A percentile compares a stretch with the other conserved stretches of the same genome.
Conservation (phyloP, 2,113 vertebrate species). For the Anarhynchus alexandrinus region DNA sequence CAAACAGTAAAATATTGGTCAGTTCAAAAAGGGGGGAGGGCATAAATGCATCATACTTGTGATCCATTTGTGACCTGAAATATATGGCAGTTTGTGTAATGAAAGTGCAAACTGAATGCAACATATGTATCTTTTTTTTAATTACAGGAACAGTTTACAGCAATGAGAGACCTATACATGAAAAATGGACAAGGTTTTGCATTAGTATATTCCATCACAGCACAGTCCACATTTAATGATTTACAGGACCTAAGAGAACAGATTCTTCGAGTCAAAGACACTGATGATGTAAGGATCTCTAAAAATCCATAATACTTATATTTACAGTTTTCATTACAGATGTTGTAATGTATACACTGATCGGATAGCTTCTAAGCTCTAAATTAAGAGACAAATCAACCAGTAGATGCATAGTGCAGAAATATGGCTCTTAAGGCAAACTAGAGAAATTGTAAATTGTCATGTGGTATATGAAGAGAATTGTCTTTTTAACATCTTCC, state of each 20-base stretch:
- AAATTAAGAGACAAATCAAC: background rate
- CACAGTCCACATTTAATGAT: constrained; percentile 86
- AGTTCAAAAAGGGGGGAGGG: background rate
- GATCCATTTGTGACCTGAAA: background rate
- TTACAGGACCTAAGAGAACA: constrained; percentile 86
- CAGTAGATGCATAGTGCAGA: background rate
- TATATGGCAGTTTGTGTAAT: background rate
- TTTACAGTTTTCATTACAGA: background rate
- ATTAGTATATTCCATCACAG: constrained; percentile 87
- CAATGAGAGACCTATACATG: constrained; percentile 87
- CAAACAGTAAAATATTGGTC: background rate
- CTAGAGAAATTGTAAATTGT: background rate
- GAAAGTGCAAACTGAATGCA: background rate
- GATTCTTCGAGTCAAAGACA: constrained; percentile 87
- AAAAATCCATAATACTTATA: background rate
- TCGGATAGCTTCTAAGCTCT: background rate
- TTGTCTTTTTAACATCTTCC: background rate
- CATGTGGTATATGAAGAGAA: background rate
- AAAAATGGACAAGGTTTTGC: constrained; percentile 87
- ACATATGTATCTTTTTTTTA: background rate
- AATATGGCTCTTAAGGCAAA: background rate
- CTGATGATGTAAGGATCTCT: constrained; percentile 80
- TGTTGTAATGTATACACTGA: background rate
- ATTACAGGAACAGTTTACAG: constrained; percentile 84
- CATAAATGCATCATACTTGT: background rate